These are phyloP conservation scores for Leucophora obtusa DNA, from an alignment of 2,888 invertebrate genomes.

Conservation along the genomic window DNA sequence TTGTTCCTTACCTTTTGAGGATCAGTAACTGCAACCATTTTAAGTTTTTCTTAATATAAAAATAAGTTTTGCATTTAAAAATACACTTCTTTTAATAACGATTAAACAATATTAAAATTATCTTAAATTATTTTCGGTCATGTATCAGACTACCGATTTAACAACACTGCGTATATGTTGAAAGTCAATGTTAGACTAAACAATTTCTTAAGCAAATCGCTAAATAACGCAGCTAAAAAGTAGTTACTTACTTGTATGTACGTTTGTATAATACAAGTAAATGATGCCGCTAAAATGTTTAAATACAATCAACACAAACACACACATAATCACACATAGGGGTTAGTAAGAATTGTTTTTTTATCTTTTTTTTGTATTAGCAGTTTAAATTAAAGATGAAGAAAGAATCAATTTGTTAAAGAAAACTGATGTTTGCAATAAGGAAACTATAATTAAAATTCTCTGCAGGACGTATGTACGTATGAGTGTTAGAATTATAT, in stretches of 20 bases:
- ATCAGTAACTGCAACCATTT: slow-evolving; percentile 29
- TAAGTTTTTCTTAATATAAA: neutral
- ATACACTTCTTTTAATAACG: neutral
- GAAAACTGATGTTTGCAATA: no score
- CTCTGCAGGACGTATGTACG: neutral
- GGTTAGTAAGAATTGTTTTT: neutral
- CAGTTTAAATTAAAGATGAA: neutral
- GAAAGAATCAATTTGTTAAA: neutral
- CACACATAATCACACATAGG: neutral
- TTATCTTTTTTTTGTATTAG: neutral
- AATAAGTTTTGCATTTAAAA: neutral
- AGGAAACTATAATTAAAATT: neutral
- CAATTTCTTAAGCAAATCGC: slow-evolving; percentile 70
- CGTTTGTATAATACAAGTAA: neutral
- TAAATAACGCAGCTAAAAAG: slow-evolving; percentile 63
- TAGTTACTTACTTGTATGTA: neutral
- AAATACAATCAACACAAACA: neutral
- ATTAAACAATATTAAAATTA: neutral
- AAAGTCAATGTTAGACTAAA: slow-evolving; percentile 72
- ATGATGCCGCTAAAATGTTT: slow-evolving; percentile 32
- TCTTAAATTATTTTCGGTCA: neutral
- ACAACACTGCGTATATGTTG: slow-evolving; percentile 62
- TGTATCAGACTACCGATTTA: neutral
- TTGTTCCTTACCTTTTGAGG: slow-evolving; percentile 5
- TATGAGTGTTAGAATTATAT: no score